Conservation (phyloP, 2,797 vertebrate species). For the Smutsia gigantea region DNA sequence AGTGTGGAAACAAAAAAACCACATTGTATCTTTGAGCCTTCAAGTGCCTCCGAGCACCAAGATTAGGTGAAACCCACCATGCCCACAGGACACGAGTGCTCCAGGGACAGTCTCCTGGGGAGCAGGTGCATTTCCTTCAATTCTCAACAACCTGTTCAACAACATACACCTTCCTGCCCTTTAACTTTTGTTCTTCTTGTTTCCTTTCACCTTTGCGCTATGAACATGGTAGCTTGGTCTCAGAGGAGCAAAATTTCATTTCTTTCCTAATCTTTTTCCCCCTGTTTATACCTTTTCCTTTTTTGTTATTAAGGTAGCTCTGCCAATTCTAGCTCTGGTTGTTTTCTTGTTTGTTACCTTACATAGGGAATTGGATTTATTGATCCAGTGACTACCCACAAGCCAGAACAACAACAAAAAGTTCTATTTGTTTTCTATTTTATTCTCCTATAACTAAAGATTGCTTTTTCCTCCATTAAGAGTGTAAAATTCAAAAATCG, state of each 20-base stretch:
- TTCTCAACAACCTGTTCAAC: not conserved
- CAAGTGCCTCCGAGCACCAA: not conserved
- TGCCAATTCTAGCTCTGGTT: not conserved
- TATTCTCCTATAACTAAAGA: slow-evolving; percentile 35
- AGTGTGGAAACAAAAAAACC: not conserved
- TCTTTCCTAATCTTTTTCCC: slow-evolving; percentile 37
- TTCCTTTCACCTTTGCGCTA: not conserved
- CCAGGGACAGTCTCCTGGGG: not conserved
- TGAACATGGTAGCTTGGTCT: not conserved
- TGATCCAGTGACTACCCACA: slow-evolving; percentile 47
- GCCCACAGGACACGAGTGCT: rapidly evolving
- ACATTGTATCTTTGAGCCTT: not conserved
- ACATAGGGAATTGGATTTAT: slow-evolving; percentile 66
- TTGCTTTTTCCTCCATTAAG: slow-evolving; percentile 41
- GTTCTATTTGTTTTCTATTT: slow-evolving; percentile 34
- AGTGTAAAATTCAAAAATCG: slow-evolving; percentile 50
- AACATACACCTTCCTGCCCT: not conserved
- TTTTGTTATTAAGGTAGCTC: slow-evolving; percentile 22
- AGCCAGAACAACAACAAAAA: slow-evolving; percentile 36
- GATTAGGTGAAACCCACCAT: not conserved
- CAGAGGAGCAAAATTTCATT: slow-evolving; percentile 58
- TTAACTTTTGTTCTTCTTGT: not conserved
- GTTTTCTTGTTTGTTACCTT: slow-evolving; percentile 51
- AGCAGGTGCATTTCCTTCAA: not conserved
- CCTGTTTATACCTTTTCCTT: not conserved